Conservation (phyloP, 2,797 vertebrate genomes). For the Eulemur coronatus region DNA sequence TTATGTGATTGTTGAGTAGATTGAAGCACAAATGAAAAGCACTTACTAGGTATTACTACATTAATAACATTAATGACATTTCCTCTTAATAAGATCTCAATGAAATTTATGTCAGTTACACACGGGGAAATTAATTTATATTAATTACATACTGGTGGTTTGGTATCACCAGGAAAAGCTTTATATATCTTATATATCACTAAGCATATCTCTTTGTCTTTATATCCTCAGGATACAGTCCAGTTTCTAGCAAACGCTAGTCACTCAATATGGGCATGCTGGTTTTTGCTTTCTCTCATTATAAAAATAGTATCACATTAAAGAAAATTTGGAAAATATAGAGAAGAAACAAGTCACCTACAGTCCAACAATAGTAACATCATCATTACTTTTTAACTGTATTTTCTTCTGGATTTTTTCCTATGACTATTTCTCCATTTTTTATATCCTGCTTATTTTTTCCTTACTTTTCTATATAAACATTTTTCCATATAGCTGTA, state of each 20-base stretch:
- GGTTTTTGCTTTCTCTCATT: background rate
- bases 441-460: constrained; percentile 1
- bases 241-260: constrained; percentile 2
- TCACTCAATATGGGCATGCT: background rate
- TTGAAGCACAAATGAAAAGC: constrained; percentile 1
- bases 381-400: background rate
- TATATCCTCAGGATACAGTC: background rate
- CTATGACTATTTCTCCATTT: background rate
- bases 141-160: background rate
- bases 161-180: background rate
- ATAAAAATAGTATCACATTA: background rate
- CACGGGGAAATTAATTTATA: background rate
- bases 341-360: background rate
- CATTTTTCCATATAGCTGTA: background rate
- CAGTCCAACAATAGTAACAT: background rate
- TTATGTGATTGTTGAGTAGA: background rate
- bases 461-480: background rate
- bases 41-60: background rate
- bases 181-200: background rate
- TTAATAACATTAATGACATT: constrained; percentile 13
- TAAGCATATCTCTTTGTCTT: background rate
- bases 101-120: background rate
- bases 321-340: constrained; percentile 1
- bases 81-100: background rate
- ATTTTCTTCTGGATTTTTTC: constrained; percentile 35